Evolutionary conservation across 2,888 invertebrate species (phyloP), one percentile per base, ranked within the genome.

Genomic region (Scaeva pyrastri): DNA sequence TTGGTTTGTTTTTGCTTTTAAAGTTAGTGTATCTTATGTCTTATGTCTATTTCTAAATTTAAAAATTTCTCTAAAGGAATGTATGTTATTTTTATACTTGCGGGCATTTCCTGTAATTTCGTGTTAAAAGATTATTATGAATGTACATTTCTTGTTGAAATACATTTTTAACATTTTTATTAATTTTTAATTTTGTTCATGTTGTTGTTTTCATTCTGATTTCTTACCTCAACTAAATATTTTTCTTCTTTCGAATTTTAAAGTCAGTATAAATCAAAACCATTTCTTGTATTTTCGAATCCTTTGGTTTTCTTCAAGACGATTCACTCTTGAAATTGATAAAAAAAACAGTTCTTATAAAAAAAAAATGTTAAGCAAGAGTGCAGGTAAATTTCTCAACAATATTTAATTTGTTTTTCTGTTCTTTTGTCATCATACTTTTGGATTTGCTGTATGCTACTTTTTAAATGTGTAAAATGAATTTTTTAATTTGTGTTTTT

Each of bases 31-130:
- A 26, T 7, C 19, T 16, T 39, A 19, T n/a, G n/a, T n/a, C 36
- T 12, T 58, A 36, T 39, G 11, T 52, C 50, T 39, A 58, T 58
- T 36, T 58, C 16, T 58, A 39, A 6, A 36, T 19, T 60, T 60
- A 3, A 21, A 60, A 60, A 21, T 60, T 23, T 21, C 16, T 56
- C 31, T 56, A 31, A n/a, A n/a, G 36, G 14, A 60, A 60, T 60
- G 14, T 21, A 60, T 60, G 41, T 60, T 60, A 41, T 60, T 60
- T 60, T 60, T 60, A 21, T 41, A 41, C 19, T 21, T 19, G 60
- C 60, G 21, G 60, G 41, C 14, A 7, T 60, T 60, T 60, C 14
- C 41, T 60, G 41, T 2, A 19, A 12, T 58, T 39, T 58, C 39
- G 12, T 60, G 14, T 58, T 19, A 11, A 23, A 14, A 52, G 36